Percentiles rank a stretch among this genome's conserved stretches.
Conservation (phyloP, 2,113 vertebrate genomes). For the Serilophus lunatus region DNA sequence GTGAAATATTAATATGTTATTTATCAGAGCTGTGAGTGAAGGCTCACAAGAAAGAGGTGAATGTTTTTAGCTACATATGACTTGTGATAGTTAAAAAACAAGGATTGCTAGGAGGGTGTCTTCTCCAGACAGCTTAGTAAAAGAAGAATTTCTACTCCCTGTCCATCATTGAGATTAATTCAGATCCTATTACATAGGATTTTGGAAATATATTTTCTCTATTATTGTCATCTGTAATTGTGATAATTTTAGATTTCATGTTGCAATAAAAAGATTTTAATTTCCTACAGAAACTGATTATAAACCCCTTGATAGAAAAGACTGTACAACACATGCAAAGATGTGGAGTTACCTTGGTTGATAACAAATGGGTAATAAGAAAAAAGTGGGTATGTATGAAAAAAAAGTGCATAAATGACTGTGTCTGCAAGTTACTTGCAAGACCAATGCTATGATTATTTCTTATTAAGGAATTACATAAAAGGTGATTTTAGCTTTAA, state of each 20-base stretch:
- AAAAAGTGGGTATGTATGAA: background rate
- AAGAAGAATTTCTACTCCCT: background rate
- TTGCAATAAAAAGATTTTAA: background rate
- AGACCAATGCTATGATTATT: background rate
- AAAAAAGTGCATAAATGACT: background rate
- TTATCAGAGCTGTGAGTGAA: constrained; percentile 6
- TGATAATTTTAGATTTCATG: background rate
- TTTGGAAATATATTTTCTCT: background rate
- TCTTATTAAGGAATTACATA: background rate
- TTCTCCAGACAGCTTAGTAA: background rate
- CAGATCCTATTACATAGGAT: background rate
- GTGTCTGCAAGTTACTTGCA: background rate
- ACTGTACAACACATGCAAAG: background rate
- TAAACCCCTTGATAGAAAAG: background rate
- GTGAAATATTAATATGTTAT: background rate
- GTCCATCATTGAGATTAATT: background rate
- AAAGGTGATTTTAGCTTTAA: background rate
- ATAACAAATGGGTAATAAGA: background rate
- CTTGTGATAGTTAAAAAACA: background rate
- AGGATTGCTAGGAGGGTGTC: background rate
- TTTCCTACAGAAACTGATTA: background rate
- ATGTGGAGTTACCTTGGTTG: background rate
- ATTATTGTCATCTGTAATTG: background rate
- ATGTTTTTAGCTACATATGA: background rate
- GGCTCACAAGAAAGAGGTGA: background rate